phyloP scores from a whole-genome alignment of 2,797 vertebrate species.

The Melanotaenia nigrans region DNA sequence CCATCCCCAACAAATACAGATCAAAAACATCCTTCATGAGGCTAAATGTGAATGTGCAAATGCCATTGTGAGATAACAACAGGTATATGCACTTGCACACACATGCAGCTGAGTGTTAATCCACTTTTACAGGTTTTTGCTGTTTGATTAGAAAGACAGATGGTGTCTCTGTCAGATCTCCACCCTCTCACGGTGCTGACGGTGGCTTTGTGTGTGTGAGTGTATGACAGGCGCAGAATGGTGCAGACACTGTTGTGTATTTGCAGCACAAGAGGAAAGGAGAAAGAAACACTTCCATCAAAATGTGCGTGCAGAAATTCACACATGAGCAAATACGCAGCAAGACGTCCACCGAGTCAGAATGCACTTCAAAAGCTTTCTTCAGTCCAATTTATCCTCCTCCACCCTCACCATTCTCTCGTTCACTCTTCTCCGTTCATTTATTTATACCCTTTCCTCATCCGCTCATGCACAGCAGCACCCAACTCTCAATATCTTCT shows the following conservation, averaged over 20 bases:
- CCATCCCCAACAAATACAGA: constrained; percentile 10
- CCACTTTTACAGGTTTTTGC: constrained; percentile 38
- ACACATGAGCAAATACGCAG: constrained; percentile 42
- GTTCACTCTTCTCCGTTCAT: constrained; percentile 59
- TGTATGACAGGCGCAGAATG: constrained; percentile 17
- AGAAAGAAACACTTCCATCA: constrained; percentile 31
- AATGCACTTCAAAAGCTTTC: constrained; percentile 61
- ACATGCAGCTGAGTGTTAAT: constrained; percentile 42
- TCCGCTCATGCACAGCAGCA: constrained; percentile 38
- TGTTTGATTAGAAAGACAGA: constrained; percentile 75
- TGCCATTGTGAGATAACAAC: constrained; percentile 36
- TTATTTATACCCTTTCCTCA: constrained; percentile 77
- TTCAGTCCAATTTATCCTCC: constrained; percentile 62
- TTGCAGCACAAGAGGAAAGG: constrained; percentile 4
- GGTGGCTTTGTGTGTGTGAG: constrained; percentile 28
- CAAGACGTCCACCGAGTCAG: constrained; percentile 57
- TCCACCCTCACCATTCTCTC: constrained; percentile 46
- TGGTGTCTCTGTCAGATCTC: constrained; percentile 69
- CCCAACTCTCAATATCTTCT: not conserved
- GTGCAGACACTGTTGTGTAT: constrained; percentile 21
- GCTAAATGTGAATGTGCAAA: constrained; percentile 23
- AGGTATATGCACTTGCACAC: constrained; percentile 19
- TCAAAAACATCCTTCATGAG: constrained; percentile 16
- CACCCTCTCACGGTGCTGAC: constrained; percentile 51
- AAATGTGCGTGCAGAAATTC: constrained; percentile 28